Evolutionary conservation across 2,888 invertebrate species (phyloP).

Genomic region (Dolomedes plantarius): DNA sequence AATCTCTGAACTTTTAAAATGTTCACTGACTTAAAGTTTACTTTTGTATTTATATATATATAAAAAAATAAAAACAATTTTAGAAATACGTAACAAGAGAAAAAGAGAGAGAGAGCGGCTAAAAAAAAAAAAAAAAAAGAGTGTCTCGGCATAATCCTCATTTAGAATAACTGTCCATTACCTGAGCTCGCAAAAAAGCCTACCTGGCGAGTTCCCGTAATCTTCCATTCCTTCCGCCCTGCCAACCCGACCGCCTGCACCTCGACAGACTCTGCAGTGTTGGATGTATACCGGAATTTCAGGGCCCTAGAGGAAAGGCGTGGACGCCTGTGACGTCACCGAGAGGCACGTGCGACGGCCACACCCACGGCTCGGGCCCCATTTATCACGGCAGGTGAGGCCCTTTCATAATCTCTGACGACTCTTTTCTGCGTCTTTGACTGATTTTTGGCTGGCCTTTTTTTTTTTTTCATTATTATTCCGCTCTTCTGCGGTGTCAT

Average conservation of each 20-base stretch:
- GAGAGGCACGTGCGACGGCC: constrained; percentile 52
- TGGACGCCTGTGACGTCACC: constrained; percentile 51
- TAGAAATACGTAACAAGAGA: background rate
- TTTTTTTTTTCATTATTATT: background rate
- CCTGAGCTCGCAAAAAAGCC: background rate
- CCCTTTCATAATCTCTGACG: constrained; percentile 59
- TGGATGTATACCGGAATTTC: constrained; percentile 64
- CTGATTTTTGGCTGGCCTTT: constrained; percentile 31
- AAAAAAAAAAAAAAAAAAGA: too few relatives aligned
- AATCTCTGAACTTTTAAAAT: too few relatives aligned
- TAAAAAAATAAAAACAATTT: too few relatives aligned
- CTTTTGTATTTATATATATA: too few relatives aligned
- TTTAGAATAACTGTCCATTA: background rate
- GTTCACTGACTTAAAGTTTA: too few relatives aligned
- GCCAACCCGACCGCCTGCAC: background rate
- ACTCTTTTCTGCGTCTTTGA: constrained; percentile 47
- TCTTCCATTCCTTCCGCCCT: background rate
- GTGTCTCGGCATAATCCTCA: background rate
- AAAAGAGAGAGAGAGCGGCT: background rate
- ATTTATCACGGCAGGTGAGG: constrained; percentile 64
- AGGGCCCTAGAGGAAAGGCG: constrained; percentile 70
- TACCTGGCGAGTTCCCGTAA: constrained; percentile 1
- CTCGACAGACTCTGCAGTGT: constrained; percentile 27
- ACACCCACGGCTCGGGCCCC: constrained; percentile 57
- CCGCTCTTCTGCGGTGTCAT: background rate